Evolutionary conservation across 2,113 vertebrate genomes (phyloP).

Genomic region (Oceanites oceanicus): DNA sequence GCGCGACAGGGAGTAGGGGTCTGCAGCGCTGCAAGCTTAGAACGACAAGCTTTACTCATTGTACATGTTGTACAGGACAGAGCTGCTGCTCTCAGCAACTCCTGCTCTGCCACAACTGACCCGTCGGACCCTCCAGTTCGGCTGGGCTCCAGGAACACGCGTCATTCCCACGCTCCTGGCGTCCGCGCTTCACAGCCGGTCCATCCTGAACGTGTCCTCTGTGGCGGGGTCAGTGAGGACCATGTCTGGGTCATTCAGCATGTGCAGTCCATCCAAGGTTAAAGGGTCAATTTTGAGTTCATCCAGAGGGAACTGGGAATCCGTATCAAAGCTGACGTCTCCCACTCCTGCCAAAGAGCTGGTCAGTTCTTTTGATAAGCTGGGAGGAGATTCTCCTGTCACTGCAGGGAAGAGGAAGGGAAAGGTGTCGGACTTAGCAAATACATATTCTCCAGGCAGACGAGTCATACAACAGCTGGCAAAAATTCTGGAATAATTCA

Average conservation of each 20-base stretch:
- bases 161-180: constrained; percentile 15
- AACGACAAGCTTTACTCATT: constrained; percentile 80
- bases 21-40: constrained; percentile 85
- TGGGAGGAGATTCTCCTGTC: constrained; percentile 96
- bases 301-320: constrained; percentile 96
- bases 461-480: accelerated
- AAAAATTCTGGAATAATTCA: accelerated
- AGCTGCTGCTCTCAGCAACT: constrained; percentile 52
- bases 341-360: constrained; percentile 90
- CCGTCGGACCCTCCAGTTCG: constrained; percentile 58
- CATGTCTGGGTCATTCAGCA: constrained; percentile 99
- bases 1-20: constrained; percentile 63
- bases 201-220: constrained; percentile 98
- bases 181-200: constrained; percentile 84
- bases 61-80: constrained; percentile 71
- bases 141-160: constrained; percentile 69
- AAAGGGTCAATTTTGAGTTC: constrained; percentile 98
- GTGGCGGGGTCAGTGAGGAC: constrained; percentile 94
- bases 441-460: accelerated
- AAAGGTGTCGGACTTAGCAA: not conserved
- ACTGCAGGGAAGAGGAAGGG: constrained; percentile 71
- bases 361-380: constrained; percentile 96
- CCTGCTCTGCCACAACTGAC: constrained; percentile 32
- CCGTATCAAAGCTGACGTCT: constrained; percentile 92
- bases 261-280: constrained; percentile 96